Conservation (phyloP, 2,888 invertebrate genomes). For the Tetranychus piercei region DNA sequence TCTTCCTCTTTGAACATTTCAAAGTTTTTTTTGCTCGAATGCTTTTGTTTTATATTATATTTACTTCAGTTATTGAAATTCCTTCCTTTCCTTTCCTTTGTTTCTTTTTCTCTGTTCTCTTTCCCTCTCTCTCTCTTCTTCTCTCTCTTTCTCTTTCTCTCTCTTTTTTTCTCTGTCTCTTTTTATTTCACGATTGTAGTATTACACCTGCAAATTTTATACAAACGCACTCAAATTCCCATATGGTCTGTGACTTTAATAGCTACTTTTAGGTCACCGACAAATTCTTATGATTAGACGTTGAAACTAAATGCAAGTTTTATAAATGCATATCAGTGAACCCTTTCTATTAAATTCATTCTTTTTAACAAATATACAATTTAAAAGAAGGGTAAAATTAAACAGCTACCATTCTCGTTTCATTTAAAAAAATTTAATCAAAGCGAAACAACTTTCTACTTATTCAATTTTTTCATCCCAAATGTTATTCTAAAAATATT, state of each 20-base stretch:
- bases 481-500: too few relatives aligned
- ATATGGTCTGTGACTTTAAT: conserved; percentile 2
- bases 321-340: too few relatives aligned
- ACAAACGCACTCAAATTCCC: not conserved
- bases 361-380: too few relatives aligned
- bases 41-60: not conserved
- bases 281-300: not conserved
- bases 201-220: not conserved
- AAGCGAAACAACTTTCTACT: too few relatives aligned
- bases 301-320: not conserved
- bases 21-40: not conserved
- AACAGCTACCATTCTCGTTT: too few relatives aligned
- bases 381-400: too few relatives aligned
- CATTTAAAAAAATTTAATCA: too few relatives aligned
- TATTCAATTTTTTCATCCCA: too few relatives aligned
- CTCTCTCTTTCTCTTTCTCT: not conserved
- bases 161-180: not conserved
- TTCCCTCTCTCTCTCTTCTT: not conserved
- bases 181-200: not conserved
- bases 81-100: not conserved
- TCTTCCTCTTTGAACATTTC: not conserved
- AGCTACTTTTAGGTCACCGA: not conserved
- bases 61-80: not conserved
- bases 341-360: too few relatives aligned
- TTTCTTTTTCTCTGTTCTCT: not conserved